phyloP scores from a whole-genome alignment of 2,113 vertebrate genomes.

The Mohoua ochrocephala region DNA sequence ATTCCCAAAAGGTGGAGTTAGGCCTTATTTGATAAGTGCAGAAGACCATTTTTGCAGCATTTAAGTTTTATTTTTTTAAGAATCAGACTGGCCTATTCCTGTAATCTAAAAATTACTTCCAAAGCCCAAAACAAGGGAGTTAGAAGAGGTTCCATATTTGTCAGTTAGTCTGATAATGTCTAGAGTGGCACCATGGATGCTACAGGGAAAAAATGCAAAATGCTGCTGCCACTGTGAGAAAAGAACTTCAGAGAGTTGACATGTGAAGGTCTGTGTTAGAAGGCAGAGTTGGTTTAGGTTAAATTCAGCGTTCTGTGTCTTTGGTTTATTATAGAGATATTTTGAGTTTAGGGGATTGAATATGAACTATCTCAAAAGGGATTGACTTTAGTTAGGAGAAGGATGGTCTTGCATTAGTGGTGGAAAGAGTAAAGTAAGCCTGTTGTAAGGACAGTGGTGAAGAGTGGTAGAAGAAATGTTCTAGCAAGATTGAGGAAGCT shows the following conservation, averaged over 20 bases:
- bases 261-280: not conserved
- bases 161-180: not conserved
- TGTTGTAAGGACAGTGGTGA: not conserved
- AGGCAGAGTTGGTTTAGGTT: not conserved
- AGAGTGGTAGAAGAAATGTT: not conserved
- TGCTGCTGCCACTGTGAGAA: not conserved
- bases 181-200: not conserved
- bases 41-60: not conserved
- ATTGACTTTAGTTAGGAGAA: not conserved
- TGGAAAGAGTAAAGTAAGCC: not conserved
- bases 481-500: not conserved
- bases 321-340: not conserved
- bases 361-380: not conserved
- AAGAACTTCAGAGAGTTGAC: not conserved
- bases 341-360: not conserved
- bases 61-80: not conserved
- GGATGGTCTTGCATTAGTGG: not conserved
- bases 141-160: not conserved
- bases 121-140: not conserved
- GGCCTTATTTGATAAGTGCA: not conserved
- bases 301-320: not conserved
- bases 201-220: not conserved
- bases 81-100: not conserved
- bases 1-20: not conserved
- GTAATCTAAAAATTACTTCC: not conserved